Conservation (phyloP, 2,113 vertebrate genomes). For the Naja naja region DNA sequence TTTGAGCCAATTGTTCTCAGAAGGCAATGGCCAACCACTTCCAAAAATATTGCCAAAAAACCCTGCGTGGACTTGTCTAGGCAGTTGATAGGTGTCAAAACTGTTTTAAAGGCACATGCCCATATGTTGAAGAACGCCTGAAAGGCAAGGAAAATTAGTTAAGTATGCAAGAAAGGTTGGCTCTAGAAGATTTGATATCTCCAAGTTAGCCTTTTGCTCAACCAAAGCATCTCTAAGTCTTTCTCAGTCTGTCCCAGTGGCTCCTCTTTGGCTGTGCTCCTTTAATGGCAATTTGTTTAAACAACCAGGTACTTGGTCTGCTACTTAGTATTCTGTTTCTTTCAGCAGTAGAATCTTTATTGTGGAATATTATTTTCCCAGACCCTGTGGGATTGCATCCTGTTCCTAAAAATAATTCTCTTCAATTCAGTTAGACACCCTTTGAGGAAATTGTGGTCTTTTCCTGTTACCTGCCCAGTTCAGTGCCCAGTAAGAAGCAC, state of each 20-base stretch:
- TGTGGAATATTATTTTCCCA: not conserved
- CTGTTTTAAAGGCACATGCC: not conserved
- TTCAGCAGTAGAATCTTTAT: not conserved
- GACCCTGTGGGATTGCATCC: not conserved
- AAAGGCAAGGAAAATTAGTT: not conserved
- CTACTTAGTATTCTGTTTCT: not conserved
- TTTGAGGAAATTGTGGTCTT: not conserved
- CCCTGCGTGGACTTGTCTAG: not conserved
- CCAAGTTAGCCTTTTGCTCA: not conserved
- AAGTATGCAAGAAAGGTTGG: not conserved
- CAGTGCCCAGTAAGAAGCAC: not conserved
- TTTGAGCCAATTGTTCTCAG: not conserved
- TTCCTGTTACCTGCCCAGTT: not conserved
- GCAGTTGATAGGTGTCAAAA: not conserved
- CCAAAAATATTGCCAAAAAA: not conserved
- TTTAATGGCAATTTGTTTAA: not conserved
- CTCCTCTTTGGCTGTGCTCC: not conserved
- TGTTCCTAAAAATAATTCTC: not conserved
- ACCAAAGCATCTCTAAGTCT: not conserved
- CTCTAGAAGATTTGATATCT: not conserved
- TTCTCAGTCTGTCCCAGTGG: not conserved
- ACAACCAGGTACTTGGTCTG: not conserved
- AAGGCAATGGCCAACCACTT: not conserved
- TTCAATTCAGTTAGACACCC: not conserved
- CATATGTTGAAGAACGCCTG: not conserved